Evolutionary conservation across 2,888 invertebrate species (phyloP).

Genomic region (Megastigmus dorsalis): DNA sequence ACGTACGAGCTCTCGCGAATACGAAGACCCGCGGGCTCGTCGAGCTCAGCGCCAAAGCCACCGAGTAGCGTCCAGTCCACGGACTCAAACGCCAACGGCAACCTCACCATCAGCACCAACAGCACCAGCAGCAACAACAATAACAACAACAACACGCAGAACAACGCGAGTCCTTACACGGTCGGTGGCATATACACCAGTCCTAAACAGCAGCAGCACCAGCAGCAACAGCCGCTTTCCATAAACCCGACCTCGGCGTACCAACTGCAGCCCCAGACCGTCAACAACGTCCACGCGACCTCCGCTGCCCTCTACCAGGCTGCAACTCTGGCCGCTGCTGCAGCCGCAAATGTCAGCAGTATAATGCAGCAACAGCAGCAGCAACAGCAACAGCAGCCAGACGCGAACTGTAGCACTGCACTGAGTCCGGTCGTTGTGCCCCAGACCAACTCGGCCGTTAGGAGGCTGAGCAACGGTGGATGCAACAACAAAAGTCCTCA

Average conservation of each 20-base stretch:
- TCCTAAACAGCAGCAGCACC: constrained; percentile 12
- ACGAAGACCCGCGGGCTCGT: constrained; percentile 76
- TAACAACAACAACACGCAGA: not conserved
- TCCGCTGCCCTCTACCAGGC: constrained; percentile 63
- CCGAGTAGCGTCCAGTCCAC: not conserved
- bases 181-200: not conserved
- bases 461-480: constrained; percentile 68
- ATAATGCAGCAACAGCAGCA: constrained; percentile 29
- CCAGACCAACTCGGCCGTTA: constrained; percentile 53
- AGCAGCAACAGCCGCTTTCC: not conserved
- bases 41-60: not conserved
- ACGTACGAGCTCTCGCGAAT: constrained; percentile 90
- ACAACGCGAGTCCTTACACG: constrained; percentile 3
- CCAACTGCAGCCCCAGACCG: constrained; percentile 20
- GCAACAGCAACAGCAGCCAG: constrained; percentile 47
- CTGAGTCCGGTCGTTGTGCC: not conserved
- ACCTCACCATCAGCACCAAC: not conserved
- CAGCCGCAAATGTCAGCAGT: constrained; percentile 13
- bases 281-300: constrained; percentile 14
- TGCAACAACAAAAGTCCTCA: constrained; percentile 71
- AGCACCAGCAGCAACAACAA: not conserved
- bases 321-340: constrained; percentile 56
- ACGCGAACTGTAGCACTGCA: constrained; percentile 59
- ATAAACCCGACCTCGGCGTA: constrained; percentile 17
- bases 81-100: constrained; percentile 18